Base-by-base conservation (phyloP, 1,140 invertebrate genomes). In the Aphelinus atriplicis region DNA sequence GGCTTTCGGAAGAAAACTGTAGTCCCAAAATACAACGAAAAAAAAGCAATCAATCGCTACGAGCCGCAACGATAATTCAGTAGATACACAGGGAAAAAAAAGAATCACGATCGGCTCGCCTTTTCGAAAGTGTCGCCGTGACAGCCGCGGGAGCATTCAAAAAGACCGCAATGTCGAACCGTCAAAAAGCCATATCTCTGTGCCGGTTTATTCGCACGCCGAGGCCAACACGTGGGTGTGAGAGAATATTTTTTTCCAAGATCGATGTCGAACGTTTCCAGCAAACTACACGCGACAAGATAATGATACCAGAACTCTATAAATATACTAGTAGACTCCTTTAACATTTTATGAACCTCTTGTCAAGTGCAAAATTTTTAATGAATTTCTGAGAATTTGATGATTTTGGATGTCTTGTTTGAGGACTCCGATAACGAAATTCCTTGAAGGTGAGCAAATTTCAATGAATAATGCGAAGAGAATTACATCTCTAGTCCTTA, bases 181-280 rank as follows among this genome's bases (percentile, higher is more conserved):
- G 72, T 69, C 66, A 75, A 75, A 74, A 63, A 69, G 66, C 66
- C 51, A 64, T 69, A 63, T 56, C 60, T 65, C 43, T 47, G n/a
- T 1, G 53, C 42, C 26, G 57, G 72, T 68, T 74, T 74, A 68
- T 68, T 62, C 65, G 62, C 26, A 6, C 48, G 63, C 7, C 55
- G 58, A 5, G 47, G 9, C 70, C 43, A 43, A 66, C 64, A 51
- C 48, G 71, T 73, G 56, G 66, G 66, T 56, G 73, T 69, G 73
- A 56, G 60, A 69, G 65, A 75, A 69, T 75, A 69, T 75, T 68
- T 73, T 73, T 63, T n/a, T 51, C 10, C 43, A 7, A 47, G 47
- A 60, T 60, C 67, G 69, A 51, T 6, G 50, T 61, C 58, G 47
- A 51, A 61, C 26, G 26, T 26, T 26, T 26, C 26, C 26, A 26